phyloP scores from a whole-genome alignment of 2,888 invertebrate genomes.

The Pantelozetes paolii region DNA sequence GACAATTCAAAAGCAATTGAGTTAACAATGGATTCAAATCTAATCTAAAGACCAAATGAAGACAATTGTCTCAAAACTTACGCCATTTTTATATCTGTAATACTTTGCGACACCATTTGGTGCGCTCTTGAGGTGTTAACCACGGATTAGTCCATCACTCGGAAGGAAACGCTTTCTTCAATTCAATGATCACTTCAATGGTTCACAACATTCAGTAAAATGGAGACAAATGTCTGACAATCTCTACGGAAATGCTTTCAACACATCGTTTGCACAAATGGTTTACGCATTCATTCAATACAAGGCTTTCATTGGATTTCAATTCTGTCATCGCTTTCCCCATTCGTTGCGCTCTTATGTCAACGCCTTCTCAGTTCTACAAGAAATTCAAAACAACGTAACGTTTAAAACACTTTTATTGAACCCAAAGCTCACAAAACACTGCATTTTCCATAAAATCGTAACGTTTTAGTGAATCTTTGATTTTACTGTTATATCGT shows the following conservation, averaged over 20 bases:
- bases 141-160: slow-evolving; percentile 18
- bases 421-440: too few relatives aligned
- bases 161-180: neutral
- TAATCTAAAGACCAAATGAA: neutral
- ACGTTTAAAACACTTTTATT: neutral
- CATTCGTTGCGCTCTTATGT: neutral
- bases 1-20: neutral
- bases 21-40: neutral
- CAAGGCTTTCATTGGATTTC: neutral
- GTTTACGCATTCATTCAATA: neutral
- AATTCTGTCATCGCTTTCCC: neutral
- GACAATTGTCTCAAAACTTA: neutral
- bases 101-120: slow-evolving; percentile 28
- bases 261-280: neutral
- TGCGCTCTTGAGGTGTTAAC: neutral
- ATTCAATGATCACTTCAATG: neutral
- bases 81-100: slow-evolving; percentile 16
- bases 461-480: too few relatives aligned
- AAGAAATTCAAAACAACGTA: neutral
- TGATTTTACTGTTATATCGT: too few relatives aligned
- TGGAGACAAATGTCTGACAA: slow-evolving; percentile 5
- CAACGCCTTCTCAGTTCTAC: neutral
- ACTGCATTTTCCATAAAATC: too few relatives aligned
- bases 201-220: neutral
- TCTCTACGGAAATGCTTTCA: neutral